Evolutionary conservation across 2,888 invertebrate species (phyloP).

Genomic region (Cheilosia soror): DNA sequence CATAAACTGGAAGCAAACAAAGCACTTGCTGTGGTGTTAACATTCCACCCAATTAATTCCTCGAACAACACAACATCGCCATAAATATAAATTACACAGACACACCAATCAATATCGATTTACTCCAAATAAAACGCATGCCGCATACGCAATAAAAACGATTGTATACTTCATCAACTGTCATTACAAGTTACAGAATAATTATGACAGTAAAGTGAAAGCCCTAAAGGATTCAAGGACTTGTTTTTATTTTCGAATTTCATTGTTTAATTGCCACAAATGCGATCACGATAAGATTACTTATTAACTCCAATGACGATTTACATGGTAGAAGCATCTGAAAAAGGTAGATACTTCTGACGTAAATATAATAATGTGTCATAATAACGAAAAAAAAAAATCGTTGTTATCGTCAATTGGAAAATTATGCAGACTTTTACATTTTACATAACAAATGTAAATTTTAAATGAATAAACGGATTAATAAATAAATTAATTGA

Average conservation of each 20-base stretch:
- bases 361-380: neutral
- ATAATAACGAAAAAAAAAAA: neutral
- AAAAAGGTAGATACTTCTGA: neutral
- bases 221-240: slow-evolving; percentile 11
- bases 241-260: slow-evolving; percentile 3
- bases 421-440: neutral
- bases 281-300: slow-evolving; percentile 18
- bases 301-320: slow-evolving; percentile 7
- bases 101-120: slow-evolving; percentile 2
- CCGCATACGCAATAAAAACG: neutral
- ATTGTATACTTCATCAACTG: neutral
- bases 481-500: neutral
- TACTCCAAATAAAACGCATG: neutral
- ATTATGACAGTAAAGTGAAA: neutral
- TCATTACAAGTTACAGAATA: neutral
- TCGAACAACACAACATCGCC: too few relatives aligned
- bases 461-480: slow-evolving; percentile 2
- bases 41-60: too few relatives aligned
- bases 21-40: too few relatives aligned
- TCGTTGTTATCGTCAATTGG: neutral
- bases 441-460: neutral
- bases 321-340: neutral
- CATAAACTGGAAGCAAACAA: too few relatives aligned
- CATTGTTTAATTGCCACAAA: slow-evolving; percentile 17
- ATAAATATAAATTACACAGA: too few relatives aligned